Base-by-base conservation (phyloP, 2,888 invertebrate species). In the Dasypogon diadema region DNA sequence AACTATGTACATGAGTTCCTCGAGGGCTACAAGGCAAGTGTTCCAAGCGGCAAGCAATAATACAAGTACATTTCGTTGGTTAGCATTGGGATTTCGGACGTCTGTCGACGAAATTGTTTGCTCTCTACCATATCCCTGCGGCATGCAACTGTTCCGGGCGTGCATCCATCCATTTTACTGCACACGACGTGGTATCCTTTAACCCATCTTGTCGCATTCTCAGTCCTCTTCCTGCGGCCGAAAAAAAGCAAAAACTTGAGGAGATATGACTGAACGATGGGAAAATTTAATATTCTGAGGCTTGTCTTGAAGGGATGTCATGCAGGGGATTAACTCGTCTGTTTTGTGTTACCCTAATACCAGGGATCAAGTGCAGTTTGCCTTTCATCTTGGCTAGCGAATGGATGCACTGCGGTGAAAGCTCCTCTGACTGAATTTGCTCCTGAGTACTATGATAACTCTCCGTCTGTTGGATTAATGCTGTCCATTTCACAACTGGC, bases 41-140 rank as follows among this genome's bases (percentile, higher is more conserved):
- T 63, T 74, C 74, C 74, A 73, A 68, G 68, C 68, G 51, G 56
- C 73, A 74, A 70, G 70, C 70, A 70, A 54, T 54, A 70, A 70
- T 70, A 34, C 70, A 54, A 65, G 54, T 54, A 26, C 42, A 58
- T 58, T 58, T 58, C 42, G 56, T 48, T 24, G 46, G 58, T 56
- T 74, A 48, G 74, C 58, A 24, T 26, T 74, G 74, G 74, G 74
- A 74, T 74, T 74, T 74, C n/a, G 74, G 58, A 74, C 74, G 70
- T 70, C 75, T 77, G 77, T 75, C 77, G 60, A 54, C 72, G 75
- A 77, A 77, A 75, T 77, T 77, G 75, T 75, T 77, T 77, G 75
- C 46, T 75, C 73, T 48, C 63, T 55, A 48, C 16, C 22, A 73
- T 24, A 56, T 70, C 75, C 77, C 75, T 26, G 72, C 55, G 72